Evolutionary conservation across 2,888 invertebrate species (phyloP).

Genomic region (Phlogophora meticulosa): DNA sequence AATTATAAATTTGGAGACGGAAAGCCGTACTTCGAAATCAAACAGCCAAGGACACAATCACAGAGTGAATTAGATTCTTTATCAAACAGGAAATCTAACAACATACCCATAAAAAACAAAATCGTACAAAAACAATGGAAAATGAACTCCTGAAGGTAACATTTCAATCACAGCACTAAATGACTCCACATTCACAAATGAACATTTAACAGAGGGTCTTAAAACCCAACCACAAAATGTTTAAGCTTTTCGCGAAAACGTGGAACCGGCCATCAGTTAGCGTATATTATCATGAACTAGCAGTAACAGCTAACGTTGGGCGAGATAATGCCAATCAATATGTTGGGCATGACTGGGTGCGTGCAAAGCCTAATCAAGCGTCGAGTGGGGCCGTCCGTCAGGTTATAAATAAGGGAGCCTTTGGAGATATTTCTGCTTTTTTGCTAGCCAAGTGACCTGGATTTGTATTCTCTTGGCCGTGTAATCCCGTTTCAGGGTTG

Average conservation of each 20-base stretch:
- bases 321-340: conserved; percentile 87
- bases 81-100: conserved; percentile 18
- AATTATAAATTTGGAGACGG: not conserved
- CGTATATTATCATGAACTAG: conserved; percentile 87
- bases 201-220: conserved; percentile 59
- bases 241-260: conserved; percentile 61
- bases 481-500: conserved; percentile 59
- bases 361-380: conserved; percentile 82
- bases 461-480: conserved; percentile 58
- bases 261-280: conserved; percentile 81
- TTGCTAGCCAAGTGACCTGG: conserved; percentile 71
- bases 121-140: conserved; percentile 52
- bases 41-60: not conserved
- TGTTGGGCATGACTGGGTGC: conserved; percentile 75
- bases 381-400: conserved; percentile 67
- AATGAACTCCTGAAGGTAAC: conserved; percentile 46
- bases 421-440: conserved; percentile 67
- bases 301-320: conserved; percentile 69
- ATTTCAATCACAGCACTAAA: conserved; percentile 59
- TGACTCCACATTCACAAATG: conserved; percentile 66
- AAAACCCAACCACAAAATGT: conserved; percentile 57
- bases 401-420: conserved; percentile 74
- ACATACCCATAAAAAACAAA: conserved; percentile 49
- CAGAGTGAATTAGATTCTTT: not conserved
- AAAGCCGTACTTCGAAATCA: not conserved